Evolutionary conservation across 2,797 vertebrate genomes (phyloP).

Genomic region (Emys orbicularis): DNA sequence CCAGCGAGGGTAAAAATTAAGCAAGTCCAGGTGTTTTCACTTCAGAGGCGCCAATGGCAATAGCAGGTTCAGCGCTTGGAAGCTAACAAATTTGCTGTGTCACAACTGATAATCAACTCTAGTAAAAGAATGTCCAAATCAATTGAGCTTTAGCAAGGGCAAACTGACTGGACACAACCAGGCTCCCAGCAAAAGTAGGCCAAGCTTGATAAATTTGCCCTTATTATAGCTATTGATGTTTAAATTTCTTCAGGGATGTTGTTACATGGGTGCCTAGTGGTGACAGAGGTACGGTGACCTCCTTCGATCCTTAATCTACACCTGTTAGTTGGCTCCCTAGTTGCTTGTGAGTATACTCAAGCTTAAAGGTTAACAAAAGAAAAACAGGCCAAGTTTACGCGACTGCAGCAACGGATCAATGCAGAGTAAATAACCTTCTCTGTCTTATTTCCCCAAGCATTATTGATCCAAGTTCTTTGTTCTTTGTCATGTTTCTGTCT

Average conservation of each 20-base stretch:
- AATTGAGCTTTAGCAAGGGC: slow-evolving; percentile 88
- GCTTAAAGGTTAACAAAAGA: slow-evolving; percentile 99
- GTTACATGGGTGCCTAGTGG: slow-evolving; percentile 90
- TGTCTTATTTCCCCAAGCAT: slow-evolving; percentile 99
- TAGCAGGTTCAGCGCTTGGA: slow-evolving; percentile 78
- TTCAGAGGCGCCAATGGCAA: slow-evolving; percentile 73
- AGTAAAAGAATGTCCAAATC: slow-evolving; percentile 91
- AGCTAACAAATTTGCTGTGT: slow-evolving; percentile 91
- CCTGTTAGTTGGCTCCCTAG: slow-evolving; percentile 97
- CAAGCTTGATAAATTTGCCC: slow-evolving; percentile 91
- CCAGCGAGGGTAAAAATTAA: slow-evolving; percentile 51
- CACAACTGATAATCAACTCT: slow-evolving; percentile 90
- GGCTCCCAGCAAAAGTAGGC: slow-evolving; percentile 83
- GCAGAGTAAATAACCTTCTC: slow-evolving; percentile 99
- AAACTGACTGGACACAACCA: slow-evolving; percentile 82
- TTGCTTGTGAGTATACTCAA: slow-evolving; percentile 95
- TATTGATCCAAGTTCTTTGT: slow-evolving; percentile 94
- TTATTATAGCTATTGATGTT: slow-evolving; percentile 94
- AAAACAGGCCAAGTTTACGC: slow-evolving; percentile 94
- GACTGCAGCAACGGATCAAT: slow-evolving; percentile 95
- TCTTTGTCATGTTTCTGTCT: slow-evolving; percentile 92
- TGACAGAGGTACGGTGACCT: slow-evolving; percentile 93
- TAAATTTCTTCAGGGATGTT: slow-evolving; percentile 93
- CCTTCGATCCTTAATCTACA: slow-evolving; percentile 99
- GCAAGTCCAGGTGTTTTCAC: slow-evolving; percentile 78